Base-by-base conservation (phyloP, 1,140 invertebrate species). In the Pseudomyrmex dendroicus region DNA sequence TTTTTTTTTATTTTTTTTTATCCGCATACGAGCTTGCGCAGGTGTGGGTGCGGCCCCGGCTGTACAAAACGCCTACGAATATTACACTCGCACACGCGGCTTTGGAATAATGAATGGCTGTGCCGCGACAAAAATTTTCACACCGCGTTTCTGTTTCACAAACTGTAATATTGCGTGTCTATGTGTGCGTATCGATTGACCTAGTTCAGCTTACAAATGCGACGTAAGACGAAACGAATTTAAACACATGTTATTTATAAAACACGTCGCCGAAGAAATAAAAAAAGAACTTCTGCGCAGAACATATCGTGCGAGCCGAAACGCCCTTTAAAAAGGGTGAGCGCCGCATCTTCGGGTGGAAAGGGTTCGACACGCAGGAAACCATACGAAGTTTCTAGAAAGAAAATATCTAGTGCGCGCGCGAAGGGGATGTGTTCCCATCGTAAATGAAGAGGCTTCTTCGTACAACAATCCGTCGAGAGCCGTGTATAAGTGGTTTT, bases 391-490 rank as follows among this genome's bases (percentile, higher is more conserved):
- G 9, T 66, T 56, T 50, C 59, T 67, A 46, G 62, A 64, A 87
- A 63, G 84, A 84, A 89, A 89, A 90, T 89, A 90, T 86, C 85
- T 87, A 54, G 68, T 85, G 62, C 82, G 2, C 50, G n/a, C 2
- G 57, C 5, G 61, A 82, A 72, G 84, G 73, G 83, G 77, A 70
- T 70, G 20, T n/a, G 48, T 64, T 84, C 52, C 35, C 76, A 84
- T 68, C 54, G 63, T 15, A 87, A 83, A 62, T 56, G 54, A 87
- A 87, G 50, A 44, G 88, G 88, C 82, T 90, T 90, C 89, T 50
- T 89, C 74, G 62, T 68, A 62, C 63, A 56, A 82, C 84, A 88
- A 80, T 73, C 10, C 57, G 35, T 76, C 35, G 35, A 35, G 35
- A 35, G 35, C 35, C 35, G 35, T 35, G 35, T 35, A 35, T 35